These are phyloP conservation scores for Hermodice carunculata DNA, from an alignment of 2,888 invertebrate species.

Conservation along the genomic window DNA sequence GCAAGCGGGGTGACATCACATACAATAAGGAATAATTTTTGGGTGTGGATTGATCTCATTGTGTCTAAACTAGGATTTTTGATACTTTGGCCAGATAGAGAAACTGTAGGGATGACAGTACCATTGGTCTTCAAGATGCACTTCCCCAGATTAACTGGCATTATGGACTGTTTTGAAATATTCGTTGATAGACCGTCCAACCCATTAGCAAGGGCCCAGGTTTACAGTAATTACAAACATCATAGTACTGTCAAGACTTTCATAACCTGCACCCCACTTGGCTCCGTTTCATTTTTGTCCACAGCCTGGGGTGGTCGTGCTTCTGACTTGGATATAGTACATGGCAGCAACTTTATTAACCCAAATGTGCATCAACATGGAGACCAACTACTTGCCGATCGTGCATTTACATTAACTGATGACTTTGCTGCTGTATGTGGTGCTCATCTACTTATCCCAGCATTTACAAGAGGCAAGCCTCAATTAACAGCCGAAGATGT, in stretches of 20 bases:
- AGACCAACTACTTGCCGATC: constrained; percentile 41
- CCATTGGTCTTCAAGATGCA: neutral
- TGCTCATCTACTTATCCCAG: constrained; percentile 35
- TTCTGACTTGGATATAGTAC: constrained; percentile 30
- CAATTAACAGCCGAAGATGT: constrained; percentile 39
- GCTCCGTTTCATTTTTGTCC: constrained; percentile 5
- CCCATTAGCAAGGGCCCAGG: neutral
- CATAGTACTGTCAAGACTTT: constrained; percentile 4
- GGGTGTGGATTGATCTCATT: neutral
- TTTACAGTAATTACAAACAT: constrained; percentile 1
- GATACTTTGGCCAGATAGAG: constrained; percentile 7
- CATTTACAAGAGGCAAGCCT: constrained; percentile 36
- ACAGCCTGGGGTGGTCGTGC: constrained; percentile 17
- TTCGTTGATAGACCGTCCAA: constrained; percentile 2
- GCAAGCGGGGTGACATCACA: neutral
- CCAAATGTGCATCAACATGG: constrained; percentile 30
- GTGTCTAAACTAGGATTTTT: neutral
- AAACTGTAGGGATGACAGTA: neutral
- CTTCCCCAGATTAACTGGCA: constrained; percentile 1
- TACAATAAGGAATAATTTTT: neutral
- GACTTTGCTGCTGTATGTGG: constrained; percentile 36
- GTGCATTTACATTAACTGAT: constrained; percentile 39
- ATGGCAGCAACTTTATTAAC: constrained; percentile 30
- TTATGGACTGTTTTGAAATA: constrained; percentile 15
- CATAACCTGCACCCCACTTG: neutral